Evolutionary conservation across 2,888 invertebrate species (phyloP).

Genomic region (Lithosia quadra): DNA sequence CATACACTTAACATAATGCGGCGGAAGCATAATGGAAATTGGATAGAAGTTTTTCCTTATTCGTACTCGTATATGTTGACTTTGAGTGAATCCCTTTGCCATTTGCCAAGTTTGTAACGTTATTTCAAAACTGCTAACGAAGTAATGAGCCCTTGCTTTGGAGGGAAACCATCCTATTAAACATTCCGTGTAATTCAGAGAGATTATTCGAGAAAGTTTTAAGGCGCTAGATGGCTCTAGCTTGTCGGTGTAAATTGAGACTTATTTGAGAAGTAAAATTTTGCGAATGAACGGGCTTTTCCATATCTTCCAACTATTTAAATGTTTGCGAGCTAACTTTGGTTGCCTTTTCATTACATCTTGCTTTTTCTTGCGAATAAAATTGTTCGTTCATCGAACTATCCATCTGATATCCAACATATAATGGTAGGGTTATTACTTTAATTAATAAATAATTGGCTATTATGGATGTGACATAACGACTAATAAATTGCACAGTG

Average conservation of each 20-base stretch:
- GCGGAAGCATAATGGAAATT: conserved; percentile 32
- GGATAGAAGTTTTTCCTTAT: conserved; percentile 30
- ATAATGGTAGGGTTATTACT: not conserved
- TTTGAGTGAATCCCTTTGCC: conserved; percentile 31
- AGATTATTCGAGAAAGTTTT: conserved; percentile 48
- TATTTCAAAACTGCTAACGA: conserved; percentile 48
- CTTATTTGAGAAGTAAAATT: conserved; percentile 38
- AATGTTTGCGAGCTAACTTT: conserved; percentile 14
- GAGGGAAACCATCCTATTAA: conserved; percentile 32
- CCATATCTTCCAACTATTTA: conserved; percentile 25
- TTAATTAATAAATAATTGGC: not conserved
- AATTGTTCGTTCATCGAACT: not conserved
- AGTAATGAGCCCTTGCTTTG: conserved; percentile 51
- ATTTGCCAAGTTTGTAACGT: conserved; percentile 42
- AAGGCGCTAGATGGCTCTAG: conserved; percentile 22
- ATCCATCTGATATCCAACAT: not conserved
- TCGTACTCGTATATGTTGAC: conserved; percentile 17
- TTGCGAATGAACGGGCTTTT: conserved; percentile 33
- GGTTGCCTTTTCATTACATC: not conserved
- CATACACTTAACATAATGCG: conserved; percentile 28
- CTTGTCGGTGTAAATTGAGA: conserved; percentile 38
- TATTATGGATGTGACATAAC: not conserved
- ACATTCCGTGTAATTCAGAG: conserved; percentile 39
- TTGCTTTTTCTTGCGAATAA: not conserved
- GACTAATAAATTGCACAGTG: not conserved